Percentiles rank a stretch among this genome's conserved stretches.
These are phyloP conservation scores for Pseudobourletiella spinata DNA, from an alignment of 1,140 invertebrate species.

Conservation along the genomic window DNA sequence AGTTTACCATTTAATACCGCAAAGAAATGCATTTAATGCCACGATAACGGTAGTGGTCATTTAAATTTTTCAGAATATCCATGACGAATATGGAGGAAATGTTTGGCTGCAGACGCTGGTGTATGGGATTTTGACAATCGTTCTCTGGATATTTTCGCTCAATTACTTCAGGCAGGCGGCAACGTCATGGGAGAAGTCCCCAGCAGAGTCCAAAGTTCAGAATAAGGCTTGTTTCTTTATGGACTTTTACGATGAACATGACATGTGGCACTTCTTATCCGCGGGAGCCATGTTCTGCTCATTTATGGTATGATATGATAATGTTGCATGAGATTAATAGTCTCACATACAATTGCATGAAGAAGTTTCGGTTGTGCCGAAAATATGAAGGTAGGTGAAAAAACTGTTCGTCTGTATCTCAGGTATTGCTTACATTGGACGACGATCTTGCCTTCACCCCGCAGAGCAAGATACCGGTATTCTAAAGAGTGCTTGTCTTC, in stretches of 20 bases:
- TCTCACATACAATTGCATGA: background rate
- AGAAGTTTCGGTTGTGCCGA: background rate
- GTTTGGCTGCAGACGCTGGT: conserved; percentile 24
- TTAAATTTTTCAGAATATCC: conserved; percentile 11
- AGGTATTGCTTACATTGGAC: conserved; percentile 33
- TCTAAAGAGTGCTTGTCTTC: background rate
- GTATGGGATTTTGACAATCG: conserved; percentile 14
- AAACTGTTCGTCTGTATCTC: background rate
- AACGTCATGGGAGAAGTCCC: conserved; percentile 31
- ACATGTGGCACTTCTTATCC: conserved; percentile 31
- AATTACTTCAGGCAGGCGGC: conserved; percentile 21
- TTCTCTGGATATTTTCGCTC: conserved; percentile 19
- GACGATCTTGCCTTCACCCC: conserved; percentile 28
- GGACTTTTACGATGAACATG: conserved; percentile 30
- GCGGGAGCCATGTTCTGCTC: conserved; percentile 23
- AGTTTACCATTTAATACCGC: too few species aligned
- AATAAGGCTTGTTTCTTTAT: conserved; percentile 24
- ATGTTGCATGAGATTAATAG: background rate
- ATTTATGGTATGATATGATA: conserved; percentile 22
- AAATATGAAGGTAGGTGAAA: background rate
- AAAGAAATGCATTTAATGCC: background rate
- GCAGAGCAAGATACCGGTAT: conserved; percentile 28
- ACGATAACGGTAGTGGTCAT: background rate
- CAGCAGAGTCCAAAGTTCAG: conserved; percentile 21
- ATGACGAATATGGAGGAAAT: conserved; percentile 21